A percentile compares a stretch with the other conserved stretches of the same genome.
phyloP scores from a whole-genome alignment of 2,888 invertebrate genomes.

The Tromatobia lineatoria region DNA sequence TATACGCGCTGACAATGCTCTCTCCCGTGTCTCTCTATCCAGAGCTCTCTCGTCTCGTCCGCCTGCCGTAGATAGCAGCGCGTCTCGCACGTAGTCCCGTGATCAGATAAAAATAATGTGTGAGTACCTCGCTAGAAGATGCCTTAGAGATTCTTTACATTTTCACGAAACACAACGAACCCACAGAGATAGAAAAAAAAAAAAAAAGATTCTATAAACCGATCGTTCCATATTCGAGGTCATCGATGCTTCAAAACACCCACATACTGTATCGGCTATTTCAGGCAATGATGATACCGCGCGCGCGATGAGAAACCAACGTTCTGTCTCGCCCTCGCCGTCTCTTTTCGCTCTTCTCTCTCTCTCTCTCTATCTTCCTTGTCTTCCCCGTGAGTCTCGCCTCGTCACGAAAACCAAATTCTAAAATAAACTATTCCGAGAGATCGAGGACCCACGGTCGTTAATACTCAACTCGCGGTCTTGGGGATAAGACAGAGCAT shows the following conservation, averaged over 20 bases:
- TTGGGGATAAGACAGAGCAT: conserved; percentile 24
- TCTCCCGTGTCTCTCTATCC: conserved; percentile 20
- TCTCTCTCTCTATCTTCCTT: neutral
- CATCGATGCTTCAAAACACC: conserved; percentile 69
- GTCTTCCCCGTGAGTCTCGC: neutral
- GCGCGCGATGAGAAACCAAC: conserved; percentile 64
- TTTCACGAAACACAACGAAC: conserved; percentile 24
- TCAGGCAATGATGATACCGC: conserved; percentile 82
- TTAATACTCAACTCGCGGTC: conserved; percentile 38
- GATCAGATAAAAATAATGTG: conserved; percentile 61
- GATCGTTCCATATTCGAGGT: conserved; percentile 72
- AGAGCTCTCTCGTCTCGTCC: conserved; percentile 3
- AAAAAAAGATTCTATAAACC: conserved; percentile 60
- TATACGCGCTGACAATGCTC: conserved; percentile 27
- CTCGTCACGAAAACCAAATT: conserved; percentile 44
- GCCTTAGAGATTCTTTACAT: conserved; percentile 24
- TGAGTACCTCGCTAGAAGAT: neutral
- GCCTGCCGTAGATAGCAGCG: conserved; percentile 38
- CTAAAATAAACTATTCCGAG: conserved; percentile 62
- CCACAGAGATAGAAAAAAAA: neutral
- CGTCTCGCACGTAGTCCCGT: conserved; percentile 46
- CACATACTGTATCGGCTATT: conserved; percentile 80
- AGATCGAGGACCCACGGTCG: conserved; percentile 48
- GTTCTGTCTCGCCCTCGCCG: conserved; percentile 15
- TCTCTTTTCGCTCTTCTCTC: conserved; percentile 53